Conservation (phyloP, 2,888 invertebrate genomes). For the Diaphora mendica region DNA sequence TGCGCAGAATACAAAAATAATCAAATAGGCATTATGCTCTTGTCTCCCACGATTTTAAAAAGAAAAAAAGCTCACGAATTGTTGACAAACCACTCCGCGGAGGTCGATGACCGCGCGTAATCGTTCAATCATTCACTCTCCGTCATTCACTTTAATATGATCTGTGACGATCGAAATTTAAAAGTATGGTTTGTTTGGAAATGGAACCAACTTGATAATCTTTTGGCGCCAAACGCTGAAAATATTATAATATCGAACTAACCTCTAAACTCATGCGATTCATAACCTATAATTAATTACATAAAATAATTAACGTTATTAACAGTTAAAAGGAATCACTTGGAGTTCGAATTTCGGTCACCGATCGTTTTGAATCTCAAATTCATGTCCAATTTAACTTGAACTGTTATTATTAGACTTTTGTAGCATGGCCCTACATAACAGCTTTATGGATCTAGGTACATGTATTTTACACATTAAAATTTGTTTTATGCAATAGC, state of each 20-base stretch:
- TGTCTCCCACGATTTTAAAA: constrained; percentile 45
- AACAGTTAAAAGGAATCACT: no score
- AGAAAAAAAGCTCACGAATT: constrained; percentile 42
- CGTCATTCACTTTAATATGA: constrained; percentile 27
- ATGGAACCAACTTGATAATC: not conserved
- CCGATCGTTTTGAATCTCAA: no score
- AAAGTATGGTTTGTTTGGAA: not conserved
- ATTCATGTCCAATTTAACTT: no score
- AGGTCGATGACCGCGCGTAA: constrained; percentile 45
- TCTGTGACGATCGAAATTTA: constrained; percentile 14
- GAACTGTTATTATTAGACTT: no score
- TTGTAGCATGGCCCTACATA: no score
- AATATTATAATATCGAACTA: not conserved
- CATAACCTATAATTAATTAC: no score
- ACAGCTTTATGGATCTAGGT: no score
- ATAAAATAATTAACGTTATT: no score
- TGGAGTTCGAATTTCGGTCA: no score
- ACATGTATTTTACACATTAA: no score
- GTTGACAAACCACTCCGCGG: constrained; percentile 51
- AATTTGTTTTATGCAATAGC: no score
- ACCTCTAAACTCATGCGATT: not conserved
- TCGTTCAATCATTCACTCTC: constrained; percentile 50
- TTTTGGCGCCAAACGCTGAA: not conserved
- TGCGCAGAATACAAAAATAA: constrained; percentile 22
- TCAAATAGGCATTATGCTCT: constrained; percentile 28